Base-by-base conservation (phyloP, 2,113 vertebrate species). In the Tor tambroides region DNA sequence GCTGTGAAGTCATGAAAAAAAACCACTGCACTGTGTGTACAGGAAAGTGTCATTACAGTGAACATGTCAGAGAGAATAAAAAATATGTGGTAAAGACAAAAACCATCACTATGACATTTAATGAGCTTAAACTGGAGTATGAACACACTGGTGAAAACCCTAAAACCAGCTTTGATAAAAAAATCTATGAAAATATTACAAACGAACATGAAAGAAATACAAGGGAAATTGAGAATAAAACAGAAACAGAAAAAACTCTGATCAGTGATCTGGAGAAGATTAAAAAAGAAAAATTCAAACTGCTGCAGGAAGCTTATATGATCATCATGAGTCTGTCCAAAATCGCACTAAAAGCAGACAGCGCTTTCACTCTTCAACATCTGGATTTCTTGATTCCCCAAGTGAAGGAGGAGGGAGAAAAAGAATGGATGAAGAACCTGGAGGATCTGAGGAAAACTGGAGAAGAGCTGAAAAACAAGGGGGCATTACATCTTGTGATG, bases 321-420 rank as follows among this genome's bases (percentile, higher is more conserved):
- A 19, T 5, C 26, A 69, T 90, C 49, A 4, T 78, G 5, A 77
- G 23, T 54, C 87, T 88, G n/a, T 30, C 12, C n/a, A 21, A 77
- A n/a, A 90, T 90, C 5, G 69, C 85, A 72, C 30, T 90, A 26
- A 81, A 84, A 78, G 5, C 81, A n/a, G 76, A 86, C 19, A 81
- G 85, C 56, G 69, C 51, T 28, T 88, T 82, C 38, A 88, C 56
- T 28, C 10, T 84, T 65, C n/a, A 86, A 9, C 8, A 69, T 79
- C 59, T 89, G 3, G 89, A 88, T 56, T 87, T 86, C 38, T 41
- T 89, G 80, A 85, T 89, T 51, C 71, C 72, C 12, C 75, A 12
- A 32, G 38, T 85, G 85, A 67, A 79, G n/a, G 80, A 89, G 21
- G 59, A 49, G 10, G 65, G 41, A 63, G 17, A n/a, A 43, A 0